phyloP scores from a whole-genome alignment of 1,140 invertebrate genomes.

The Neomicropteryx cornuta region DNA sequence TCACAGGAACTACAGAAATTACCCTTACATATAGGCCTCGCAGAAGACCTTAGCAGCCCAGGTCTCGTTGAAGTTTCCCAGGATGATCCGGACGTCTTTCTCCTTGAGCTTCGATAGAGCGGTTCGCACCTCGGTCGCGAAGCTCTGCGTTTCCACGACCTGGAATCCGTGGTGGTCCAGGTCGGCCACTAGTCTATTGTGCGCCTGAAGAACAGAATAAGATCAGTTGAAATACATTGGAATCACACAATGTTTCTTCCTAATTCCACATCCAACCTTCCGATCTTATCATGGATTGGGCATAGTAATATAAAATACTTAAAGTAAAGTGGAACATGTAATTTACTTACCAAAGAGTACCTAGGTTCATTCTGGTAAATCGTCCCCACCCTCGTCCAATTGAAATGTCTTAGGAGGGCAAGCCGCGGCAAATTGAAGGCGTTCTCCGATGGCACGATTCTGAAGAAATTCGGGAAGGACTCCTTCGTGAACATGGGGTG shows the following conservation, averaged over 20 bases:
- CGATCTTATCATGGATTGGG: too few relatives aligned
- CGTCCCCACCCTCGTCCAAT: constrained; percentile 95
- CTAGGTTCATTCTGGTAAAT: constrained; percentile 94
- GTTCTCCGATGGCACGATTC: constrained; percentile 90
- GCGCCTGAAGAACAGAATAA: constrained; percentile 48
- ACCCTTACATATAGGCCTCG: constrained; percentile 65
- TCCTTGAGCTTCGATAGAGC: constrained; percentile 79
- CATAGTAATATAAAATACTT: too few relatives aligned
- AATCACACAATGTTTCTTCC: too few relatives aligned
- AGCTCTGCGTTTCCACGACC: constrained; percentile 86
- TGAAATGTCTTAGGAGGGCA: constrained; percentile 78
- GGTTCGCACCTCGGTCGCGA: constrained; percentile 79
- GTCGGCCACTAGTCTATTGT: constrained; percentile 83
- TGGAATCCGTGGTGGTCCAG: constrained; percentile 71
- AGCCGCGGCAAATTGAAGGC: constrained; percentile 91
- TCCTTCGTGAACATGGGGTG: constrained; percentile 95
- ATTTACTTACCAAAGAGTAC: constrained; percentile 71
- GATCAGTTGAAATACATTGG: neutral
- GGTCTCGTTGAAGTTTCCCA: constrained; percentile 92
- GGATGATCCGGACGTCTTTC: constrained; percentile 90
- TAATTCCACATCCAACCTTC: too few relatives aligned
- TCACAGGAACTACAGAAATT: neutral
- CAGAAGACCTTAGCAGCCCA: constrained; percentile 93
- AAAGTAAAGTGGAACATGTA: too few relatives aligned
- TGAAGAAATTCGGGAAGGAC: constrained; percentile 92